phyloP scores from a whole-genome alignment of 1,140 invertebrate genomes.

The Pygmarrhopalites habei region DNA sequence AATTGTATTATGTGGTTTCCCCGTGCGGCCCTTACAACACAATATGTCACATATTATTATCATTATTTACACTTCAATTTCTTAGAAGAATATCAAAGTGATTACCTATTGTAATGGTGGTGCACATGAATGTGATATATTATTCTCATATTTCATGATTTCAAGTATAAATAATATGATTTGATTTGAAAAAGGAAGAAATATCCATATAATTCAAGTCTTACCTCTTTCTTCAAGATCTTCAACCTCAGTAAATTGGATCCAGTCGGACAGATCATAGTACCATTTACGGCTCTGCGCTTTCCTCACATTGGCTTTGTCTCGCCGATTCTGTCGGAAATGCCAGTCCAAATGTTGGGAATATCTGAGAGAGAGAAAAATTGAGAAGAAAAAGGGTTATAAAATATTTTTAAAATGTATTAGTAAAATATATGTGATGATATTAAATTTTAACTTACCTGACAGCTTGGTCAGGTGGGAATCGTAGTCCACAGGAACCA shows the following conservation, averaged over 20 bases:
- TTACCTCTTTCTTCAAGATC: constrained; percentile 81
- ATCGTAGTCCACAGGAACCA: constrained; percentile 84
- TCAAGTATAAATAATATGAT: no score
- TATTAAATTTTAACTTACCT: constrained; percentile 46
- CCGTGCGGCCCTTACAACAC: no score
- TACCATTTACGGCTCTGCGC: constrained; percentile 80
- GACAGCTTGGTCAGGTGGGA: constrained; percentile 76
- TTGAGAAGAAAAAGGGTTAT: not conserved
- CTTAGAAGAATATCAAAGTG: no score
- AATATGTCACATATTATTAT: no score
- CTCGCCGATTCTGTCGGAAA: constrained; percentile 83
- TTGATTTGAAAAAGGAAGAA: no score
- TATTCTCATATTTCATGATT: no score
- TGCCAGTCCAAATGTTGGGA: constrained; percentile 96
- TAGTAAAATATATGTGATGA: not conserved
- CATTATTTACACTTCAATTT: no score
- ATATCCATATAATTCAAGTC: no score
- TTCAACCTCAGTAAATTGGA: constrained; percentile 88
- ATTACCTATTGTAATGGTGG: no score
- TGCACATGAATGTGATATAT: no score
- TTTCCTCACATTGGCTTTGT: constrained; percentile 72
- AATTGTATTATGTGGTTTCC: no score
- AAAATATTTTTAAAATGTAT: not conserved
- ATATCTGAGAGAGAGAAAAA: constrained; percentile 48
- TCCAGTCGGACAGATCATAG: constrained; percentile 85